Evolutionary conservation across 1,140 invertebrate genomes (phyloP).

Genomic region (Drosophila cardini): DNA sequence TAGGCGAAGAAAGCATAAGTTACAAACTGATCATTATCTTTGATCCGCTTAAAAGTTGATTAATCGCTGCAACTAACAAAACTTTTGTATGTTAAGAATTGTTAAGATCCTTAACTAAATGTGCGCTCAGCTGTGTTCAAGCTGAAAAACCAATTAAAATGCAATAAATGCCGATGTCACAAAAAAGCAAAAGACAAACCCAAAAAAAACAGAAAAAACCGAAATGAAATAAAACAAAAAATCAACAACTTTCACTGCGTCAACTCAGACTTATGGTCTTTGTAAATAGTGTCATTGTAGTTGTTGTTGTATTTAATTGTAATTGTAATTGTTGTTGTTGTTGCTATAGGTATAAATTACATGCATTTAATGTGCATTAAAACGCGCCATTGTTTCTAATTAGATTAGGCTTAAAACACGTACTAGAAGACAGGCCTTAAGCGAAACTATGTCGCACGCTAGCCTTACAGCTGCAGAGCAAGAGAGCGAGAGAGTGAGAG

Average conservation of each 20-base stretch:
- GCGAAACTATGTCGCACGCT: constrained; percentile 81
- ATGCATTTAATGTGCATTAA: constrained; percentile 69
- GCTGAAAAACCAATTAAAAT: constrained; percentile 77
- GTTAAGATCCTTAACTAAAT: constrained; percentile 36
- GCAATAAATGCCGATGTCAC: constrained; percentile 69
- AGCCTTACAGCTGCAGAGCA: constrained; percentile 13
- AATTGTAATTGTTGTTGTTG: constrained; percentile 22
- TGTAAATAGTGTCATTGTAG: constrained; percentile 19
- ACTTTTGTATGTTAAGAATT: neutral
- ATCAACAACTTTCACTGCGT: constrained; percentile 72
- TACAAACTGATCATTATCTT: constrained; percentile 64
- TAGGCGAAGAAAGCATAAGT: constrained; percentile 66
- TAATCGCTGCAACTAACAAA: constrained; percentile 42
- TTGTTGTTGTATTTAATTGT: constrained; percentile 9
- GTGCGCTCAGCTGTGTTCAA: constrained; percentile 38
- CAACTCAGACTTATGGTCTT: constrained; percentile 16
- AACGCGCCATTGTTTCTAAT: constrained; percentile 69
- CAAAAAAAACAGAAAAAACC: constrained; percentile 53
- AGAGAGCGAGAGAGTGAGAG: neutral
- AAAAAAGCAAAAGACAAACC: constrained; percentile 46
- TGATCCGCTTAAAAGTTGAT: constrained; percentile 48
- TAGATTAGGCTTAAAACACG: constrained; percentile 67
- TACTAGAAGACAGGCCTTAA: constrained; percentile 48
- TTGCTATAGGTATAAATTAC: constrained; percentile 53
- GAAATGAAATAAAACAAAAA: constrained; percentile 52